phyloP scores from a whole-genome alignment of 2,888 invertebrate species.

The Esperia sulphurella region DNA sequence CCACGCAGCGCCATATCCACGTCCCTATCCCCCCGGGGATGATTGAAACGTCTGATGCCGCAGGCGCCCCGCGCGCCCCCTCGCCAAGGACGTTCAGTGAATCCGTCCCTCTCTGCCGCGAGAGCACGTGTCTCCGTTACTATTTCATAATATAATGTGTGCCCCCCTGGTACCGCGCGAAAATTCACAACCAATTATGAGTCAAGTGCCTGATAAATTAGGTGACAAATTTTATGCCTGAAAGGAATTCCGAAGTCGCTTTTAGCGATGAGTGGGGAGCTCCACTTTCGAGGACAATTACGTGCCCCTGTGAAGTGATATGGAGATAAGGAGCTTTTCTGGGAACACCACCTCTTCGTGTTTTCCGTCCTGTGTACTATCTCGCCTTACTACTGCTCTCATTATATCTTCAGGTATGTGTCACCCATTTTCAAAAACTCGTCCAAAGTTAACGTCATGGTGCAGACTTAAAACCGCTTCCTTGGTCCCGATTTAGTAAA shows the following conservation, averaged over 20 bases:
- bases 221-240: conserved; percentile 69
- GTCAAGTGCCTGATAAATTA: conserved; percentile 75
- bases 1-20: conserved; percentile 26
- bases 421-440: background rate
- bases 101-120: conserved; percentile 79
- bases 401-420: conserved; percentile 58
- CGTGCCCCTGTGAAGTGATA: conserved; percentile 66
- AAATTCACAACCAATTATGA: conserved; percentile 76
- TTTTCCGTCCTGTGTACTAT: conserved; percentile 69
- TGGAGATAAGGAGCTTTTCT: conserved; percentile 68
- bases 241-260: conserved; percentile 61
- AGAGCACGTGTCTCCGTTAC: conserved; percentile 77
- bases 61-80: conserved; percentile 77
- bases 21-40: conserved; percentile 69
- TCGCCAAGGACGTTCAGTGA: conserved; percentile 79
- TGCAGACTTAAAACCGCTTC: conserved; percentile 4
- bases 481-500: conserved; percentile 3
- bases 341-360: conserved; percentile 61
- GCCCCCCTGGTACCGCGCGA: conserved; percentile 72
- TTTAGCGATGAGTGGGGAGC: conserved; percentile 59
- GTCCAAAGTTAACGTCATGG: background rate
- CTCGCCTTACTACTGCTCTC: conserved; percentile 55
- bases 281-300: conserved; percentile 62
- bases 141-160: conserved; percentile 77
- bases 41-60: conserved; percentile 80